Percentiles rank a stretch among this genome's conserved stretches.
These are phyloP conservation scores for Agriopis marginaria DNA, from an alignment of 2,888 invertebrate genomes.

Conservation along the genomic window DNA sequence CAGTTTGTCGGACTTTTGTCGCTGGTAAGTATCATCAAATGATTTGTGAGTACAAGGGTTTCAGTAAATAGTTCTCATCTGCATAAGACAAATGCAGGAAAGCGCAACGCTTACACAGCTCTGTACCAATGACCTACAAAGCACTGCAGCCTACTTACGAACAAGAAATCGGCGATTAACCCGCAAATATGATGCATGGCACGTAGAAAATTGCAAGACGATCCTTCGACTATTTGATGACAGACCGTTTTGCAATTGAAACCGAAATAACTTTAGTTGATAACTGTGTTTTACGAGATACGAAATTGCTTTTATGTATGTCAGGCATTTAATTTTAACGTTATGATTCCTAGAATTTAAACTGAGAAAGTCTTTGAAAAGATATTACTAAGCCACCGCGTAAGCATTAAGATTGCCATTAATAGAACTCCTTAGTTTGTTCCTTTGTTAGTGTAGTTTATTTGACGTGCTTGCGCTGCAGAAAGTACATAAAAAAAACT, in stretches of 20 bases:
- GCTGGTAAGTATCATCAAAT: constrained; percentile 34
- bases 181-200: constrained; percentile 64
- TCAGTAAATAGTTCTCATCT: constrained; percentile 54
- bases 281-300: constrained; percentile 18
- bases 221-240: constrained; percentile 57
- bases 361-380: neutral
- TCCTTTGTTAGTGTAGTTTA: constrained; percentile 26
- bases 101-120: constrained; percentile 68
- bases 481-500: constrained; percentile 53
- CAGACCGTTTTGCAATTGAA: constrained; percentile 49
- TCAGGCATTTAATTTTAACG: constrained; percentile 5
- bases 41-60: constrained; percentile 32
- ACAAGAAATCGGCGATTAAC: constrained; percentile 69
- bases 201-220: constrained; percentile 64
- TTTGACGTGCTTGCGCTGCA: constrained; percentile 48
- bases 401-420: neutral
- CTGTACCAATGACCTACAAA: constrained; percentile 77
- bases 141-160: constrained; percentile 70
- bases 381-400: neutral
- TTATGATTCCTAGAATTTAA: neutral
- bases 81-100: constrained; percentile 75
- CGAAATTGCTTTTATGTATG: constrained; percentile 34
- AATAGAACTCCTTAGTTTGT: neutral
- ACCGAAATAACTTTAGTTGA: constrained; percentile 15
- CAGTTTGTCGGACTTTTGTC: constrained; percentile 11